Conservation (phyloP, 2,888 invertebrate genomes). For the Arge pagana region DNA sequence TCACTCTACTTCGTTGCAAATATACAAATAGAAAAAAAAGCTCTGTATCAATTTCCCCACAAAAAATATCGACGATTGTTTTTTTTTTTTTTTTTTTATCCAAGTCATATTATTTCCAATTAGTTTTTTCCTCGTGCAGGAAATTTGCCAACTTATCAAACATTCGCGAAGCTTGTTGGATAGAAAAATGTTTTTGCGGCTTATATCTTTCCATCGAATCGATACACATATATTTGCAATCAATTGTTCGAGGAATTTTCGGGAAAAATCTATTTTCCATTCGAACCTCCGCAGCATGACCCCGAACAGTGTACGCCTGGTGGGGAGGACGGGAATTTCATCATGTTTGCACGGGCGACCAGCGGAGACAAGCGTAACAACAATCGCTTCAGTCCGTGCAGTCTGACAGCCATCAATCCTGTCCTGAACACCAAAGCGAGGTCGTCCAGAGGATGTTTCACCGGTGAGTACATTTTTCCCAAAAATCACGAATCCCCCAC, state of each 20-base stretch:
- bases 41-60: background rate
- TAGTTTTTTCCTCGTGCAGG: too few relatives aligned
- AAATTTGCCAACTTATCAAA: too few relatives aligned
- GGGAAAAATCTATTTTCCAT: constrained; percentile 1
- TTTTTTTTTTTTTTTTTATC: too few relatives aligned
- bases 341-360: constrained; percentile 99
- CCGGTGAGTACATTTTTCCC: constrained; percentile 67
- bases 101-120: too few relatives aligned
- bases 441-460: constrained; percentile 89
- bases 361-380: constrained; percentile 98
- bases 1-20: too few relatives aligned
- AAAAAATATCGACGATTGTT: background rate
- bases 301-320: constrained; percentile 93
- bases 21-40: too few relatives aligned
- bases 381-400: constrained; percentile 91
- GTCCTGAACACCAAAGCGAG: constrained; percentile 91
- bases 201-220: too few relatives aligned
- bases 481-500: too few relatives aligned
- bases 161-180: too few relatives aligned
- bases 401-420: constrained; percentile 87
- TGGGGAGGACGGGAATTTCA: constrained; percentile 96
- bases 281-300: constrained; percentile 83
- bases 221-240: background rate
- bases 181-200: too few relatives aligned
- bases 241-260: background rate